Conservation (phyloP, 1,140 invertebrate genomes). For the Delia radicum region DNA sequence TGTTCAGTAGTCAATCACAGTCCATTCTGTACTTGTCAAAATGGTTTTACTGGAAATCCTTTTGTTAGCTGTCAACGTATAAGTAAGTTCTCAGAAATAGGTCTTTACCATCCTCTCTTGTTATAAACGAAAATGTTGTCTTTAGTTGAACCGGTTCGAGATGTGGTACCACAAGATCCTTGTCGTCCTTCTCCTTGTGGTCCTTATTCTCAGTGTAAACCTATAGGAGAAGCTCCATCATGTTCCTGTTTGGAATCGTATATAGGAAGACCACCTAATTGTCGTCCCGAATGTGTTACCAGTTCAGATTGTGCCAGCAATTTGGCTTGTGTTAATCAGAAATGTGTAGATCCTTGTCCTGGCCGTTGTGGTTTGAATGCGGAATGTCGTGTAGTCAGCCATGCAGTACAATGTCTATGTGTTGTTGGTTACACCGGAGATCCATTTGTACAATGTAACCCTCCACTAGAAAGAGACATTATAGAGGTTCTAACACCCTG, state of each 20-base stretch:
- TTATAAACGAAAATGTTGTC: too few relatives aligned
- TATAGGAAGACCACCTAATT: conserved; percentile 76
- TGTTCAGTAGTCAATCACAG: conserved; percentile 82
- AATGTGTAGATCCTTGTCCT: conserved; percentile 79
- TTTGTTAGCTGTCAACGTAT: conserved; percentile 66
- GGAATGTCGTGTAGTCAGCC: conserved; percentile 76
- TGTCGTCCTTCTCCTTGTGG: conserved; percentile 75
- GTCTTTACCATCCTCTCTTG: neutral
- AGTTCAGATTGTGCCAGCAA: conserved; percentile 77
- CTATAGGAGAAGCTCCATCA: conserved; percentile 64
- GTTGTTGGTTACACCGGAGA: conserved; percentile 72
- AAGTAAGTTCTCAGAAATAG: conserved; percentile 39
- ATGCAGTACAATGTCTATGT: conserved; percentile 77
- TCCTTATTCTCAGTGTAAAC: conserved; percentile 67
- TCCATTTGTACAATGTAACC: conserved; percentile 67
- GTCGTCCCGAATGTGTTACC: conserved; percentile 75
- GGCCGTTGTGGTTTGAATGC: conserved; percentile 79
- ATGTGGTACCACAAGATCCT: conserved; percentile 58
- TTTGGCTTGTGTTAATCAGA: conserved; percentile 73
- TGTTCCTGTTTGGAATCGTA: conserved; percentile 73
- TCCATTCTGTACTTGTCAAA: conserved; percentile 76
- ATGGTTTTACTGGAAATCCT: conserved; percentile 75
- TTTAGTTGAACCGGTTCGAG: conserved; percentile 56
- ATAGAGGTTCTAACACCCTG: conserved; percentile 60
- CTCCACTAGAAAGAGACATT: conserved; percentile 50